Conservation (phyloP, 2,113 vertebrate species). For the Spermophilus dauricus region DNA sequence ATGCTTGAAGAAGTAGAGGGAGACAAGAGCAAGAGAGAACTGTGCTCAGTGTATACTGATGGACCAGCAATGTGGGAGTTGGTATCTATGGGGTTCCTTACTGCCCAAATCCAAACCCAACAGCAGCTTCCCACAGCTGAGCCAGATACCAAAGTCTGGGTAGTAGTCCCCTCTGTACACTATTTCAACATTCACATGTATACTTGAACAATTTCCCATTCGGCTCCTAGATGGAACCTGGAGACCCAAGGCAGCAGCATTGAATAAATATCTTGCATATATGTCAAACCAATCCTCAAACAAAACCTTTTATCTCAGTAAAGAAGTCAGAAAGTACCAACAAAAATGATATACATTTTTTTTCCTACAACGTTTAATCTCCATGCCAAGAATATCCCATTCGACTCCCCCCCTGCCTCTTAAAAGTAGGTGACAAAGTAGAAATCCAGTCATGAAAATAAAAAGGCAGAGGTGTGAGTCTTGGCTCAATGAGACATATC, state of each 20-base stretch:
- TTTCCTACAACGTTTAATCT: slow-evolving; percentile 88
- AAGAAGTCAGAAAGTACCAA: slow-evolving; percentile 88
- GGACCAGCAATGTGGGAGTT: slow-evolving; percentile 37
- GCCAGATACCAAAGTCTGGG: slow-evolving; percentile 81
- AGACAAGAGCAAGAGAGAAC: slow-evolving; percentile 51
- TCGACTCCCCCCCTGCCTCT: slow-evolving; percentile 82
- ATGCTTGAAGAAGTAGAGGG: slow-evolving; percentile 75
- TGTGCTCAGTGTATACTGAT: background rate
- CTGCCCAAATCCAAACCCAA: slow-evolving; percentile 79
- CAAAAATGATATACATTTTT: slow-evolving; percentile 85
- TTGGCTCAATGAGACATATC: slow-evolving; percentile 87
- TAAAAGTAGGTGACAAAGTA: slow-evolving; percentile 88
- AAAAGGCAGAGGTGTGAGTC: slow-evolving; percentile 89
- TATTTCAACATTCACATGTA: slow-evolving; percentile 86
- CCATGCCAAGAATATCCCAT: slow-evolving; percentile 86
- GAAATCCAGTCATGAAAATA: slow-evolving; percentile 87
- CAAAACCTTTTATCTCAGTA: slow-evolving; percentile 88
- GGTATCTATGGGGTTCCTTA: slow-evolving; percentile 79
- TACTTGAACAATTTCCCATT: slow-evolving; percentile 81
- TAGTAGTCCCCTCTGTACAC: slow-evolving; percentile 82
- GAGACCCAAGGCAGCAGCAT: slow-evolving; percentile 86
- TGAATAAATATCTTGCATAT: slow-evolving; percentile 89
- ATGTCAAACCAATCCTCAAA: slow-evolving; percentile 90
- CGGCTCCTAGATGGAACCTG: slow-evolving; percentile 85
- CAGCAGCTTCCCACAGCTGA: slow-evolving; percentile 83